Base-by-base conservation (phyloP, 2,797 vertebrate species). In the Pempheris klunzingeri region DNA sequence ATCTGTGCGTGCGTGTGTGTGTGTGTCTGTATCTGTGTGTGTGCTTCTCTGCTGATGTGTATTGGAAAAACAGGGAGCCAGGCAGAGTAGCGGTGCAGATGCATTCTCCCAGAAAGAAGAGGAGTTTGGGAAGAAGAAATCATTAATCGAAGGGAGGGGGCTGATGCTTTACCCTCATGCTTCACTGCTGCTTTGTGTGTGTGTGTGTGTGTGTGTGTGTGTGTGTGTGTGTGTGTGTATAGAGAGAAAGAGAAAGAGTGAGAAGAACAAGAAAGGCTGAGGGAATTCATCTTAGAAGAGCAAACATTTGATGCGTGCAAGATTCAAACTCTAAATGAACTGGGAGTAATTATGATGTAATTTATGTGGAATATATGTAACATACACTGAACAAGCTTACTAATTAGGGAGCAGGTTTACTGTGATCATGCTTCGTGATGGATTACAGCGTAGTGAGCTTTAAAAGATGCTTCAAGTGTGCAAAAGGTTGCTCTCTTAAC, bases 71-170 rank as follows among this genome's bases (percentile, higher is more conserved):
- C 32, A 59, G 6, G 17, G 46, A 60, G 61, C 24, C 41, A 62
- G 20, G 30, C 17, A 73, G 53, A 65, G 39, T 34, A 30, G 61
- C 61, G 30, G 43, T 80, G 67, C 58, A 82, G 55, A 78, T 70
- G 66, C 61, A 15, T 49, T 24, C 55, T 9, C 41, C 10, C 54
- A 74, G 52, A 75, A 67, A 66, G 49, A 70, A 60, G 67, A 79
- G 43, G 60, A 77, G 44, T 85, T 85, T 83, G 34, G 57, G 67
- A 60, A 77, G 68, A 70, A 54, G 30, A 78, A 78, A 76, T 67
- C 67, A 78, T 74, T 80, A 74, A 81, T 71, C 6, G 7, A 59
- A 80, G 44, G 44, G 28, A 39, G 54, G 68, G 34, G 68, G 69
- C 43, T 11, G 46, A 64, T 75, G 72, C n/a, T n/a, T 65, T 65